phyloP scores from a whole-genome alignment of 1,140 invertebrate species.

The Drosophila paulistorum region DNA sequence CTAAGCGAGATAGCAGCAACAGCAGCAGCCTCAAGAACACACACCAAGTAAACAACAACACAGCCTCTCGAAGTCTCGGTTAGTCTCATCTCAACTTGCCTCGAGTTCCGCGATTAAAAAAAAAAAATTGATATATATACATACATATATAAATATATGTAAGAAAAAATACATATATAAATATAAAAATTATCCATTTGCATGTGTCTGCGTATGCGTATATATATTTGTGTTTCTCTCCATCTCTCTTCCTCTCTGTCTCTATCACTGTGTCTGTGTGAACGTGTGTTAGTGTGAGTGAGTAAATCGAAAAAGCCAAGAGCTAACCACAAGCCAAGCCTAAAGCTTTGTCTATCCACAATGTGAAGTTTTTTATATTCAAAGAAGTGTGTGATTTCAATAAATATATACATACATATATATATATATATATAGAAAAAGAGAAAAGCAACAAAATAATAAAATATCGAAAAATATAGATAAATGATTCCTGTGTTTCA shows the following conservation, averaged over 20 bases:
- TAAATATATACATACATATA: neutral
- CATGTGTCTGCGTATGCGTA: constrained; percentile 26
- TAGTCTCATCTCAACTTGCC: constrained; percentile 18
- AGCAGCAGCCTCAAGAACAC: constrained; percentile 62
- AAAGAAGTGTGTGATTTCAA: constrained; percentile 43
- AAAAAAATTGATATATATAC: constrained; percentile 9
- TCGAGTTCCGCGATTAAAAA: constrained; percentile 49
- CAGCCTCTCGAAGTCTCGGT: constrained; percentile 38
- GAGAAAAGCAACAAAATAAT: constrained; percentile 24
- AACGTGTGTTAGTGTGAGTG: constrained; percentile 25
- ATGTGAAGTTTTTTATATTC: constrained; percentile 42
- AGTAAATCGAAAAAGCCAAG: constrained; percentile 20
- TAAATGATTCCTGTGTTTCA: constrained; percentile 17
- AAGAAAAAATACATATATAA: neutral
- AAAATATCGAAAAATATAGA: neutral
- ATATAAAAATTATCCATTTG: constrained; percentile 44
- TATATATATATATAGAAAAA: constrained; percentile 5
- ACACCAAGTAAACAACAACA: constrained; percentile 62
- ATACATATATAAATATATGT: constrained; percentile 5
- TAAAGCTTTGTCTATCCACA: constrained; percentile 37
- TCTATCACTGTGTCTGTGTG: neutral
- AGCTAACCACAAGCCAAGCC: constrained; percentile 33
- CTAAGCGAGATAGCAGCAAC: constrained; percentile 47
- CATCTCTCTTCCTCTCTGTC: neutral
- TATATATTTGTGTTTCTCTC: constrained; percentile 6